These are phyloP conservation scores for Plusia festucae DNA, from an alignment of 2,888 invertebrate genomes.

Conservation along the genomic window DNA sequence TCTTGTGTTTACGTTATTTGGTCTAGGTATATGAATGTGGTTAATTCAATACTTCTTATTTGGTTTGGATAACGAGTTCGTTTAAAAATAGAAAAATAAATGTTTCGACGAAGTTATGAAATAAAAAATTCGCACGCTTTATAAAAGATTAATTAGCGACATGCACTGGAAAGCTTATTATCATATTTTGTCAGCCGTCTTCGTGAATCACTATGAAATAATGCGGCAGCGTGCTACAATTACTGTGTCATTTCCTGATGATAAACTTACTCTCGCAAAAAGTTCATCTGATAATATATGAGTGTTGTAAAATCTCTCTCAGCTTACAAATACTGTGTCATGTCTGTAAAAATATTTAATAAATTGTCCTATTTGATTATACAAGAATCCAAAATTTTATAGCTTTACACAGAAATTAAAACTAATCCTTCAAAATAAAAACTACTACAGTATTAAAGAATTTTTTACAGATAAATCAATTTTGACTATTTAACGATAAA, in stretches of 20 bases:
- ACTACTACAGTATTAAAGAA: too few relatives aligned
- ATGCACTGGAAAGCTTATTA: conserved; percentile 41
- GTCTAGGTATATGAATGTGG: conserved; percentile 23
- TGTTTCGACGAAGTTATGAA: conserved; percentile 28
- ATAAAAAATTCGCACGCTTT: conserved; percentile 33
- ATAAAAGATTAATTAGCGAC: conserved; percentile 31
- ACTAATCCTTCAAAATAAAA: too few relatives aligned
- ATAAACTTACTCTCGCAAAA: conserved; percentile 32
- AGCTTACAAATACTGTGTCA: conserved; percentile 27
- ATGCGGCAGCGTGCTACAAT: conserved; percentile 35
- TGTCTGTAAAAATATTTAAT: too few relatives aligned
- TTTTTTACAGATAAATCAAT: too few relatives aligned
- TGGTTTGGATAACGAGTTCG: background rate
- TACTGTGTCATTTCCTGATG: conserved; percentile 27
- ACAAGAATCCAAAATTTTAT: too few relatives aligned
- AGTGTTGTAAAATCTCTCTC: conserved; percentile 34
- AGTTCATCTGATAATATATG: background rate
- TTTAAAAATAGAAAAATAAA: background rate
- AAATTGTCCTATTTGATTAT: too few relatives aligned
- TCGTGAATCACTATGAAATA: conserved; percentile 50
- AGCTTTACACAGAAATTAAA: too few relatives aligned
- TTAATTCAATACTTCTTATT: conserved; percentile 21
- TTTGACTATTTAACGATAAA: too few relatives aligned
- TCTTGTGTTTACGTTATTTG: conserved; percentile 24
- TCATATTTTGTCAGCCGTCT: conserved; percentile 49